Conservation (phyloP, 1,140 invertebrate genomes). For the Agrilus planipennis region DNA sequence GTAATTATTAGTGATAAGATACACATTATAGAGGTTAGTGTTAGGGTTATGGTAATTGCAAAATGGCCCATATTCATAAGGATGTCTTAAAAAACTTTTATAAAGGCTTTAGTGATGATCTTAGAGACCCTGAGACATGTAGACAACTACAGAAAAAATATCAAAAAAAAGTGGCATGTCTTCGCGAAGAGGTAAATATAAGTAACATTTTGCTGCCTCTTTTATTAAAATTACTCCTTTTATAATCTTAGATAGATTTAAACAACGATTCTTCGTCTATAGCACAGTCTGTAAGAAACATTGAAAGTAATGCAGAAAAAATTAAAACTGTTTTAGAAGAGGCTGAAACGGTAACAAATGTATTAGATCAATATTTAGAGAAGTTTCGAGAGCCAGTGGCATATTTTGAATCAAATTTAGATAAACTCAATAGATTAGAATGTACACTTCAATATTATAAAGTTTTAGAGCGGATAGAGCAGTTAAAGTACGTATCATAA, state of each 20-base stretch:
- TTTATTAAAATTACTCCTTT: background rate
- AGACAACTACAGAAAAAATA: slow-evolving; percentile 31
- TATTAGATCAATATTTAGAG: slow-evolving; percentile 38
- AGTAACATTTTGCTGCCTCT: background rate
- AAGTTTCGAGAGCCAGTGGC: slow-evolving; percentile 37
- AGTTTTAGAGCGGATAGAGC: slow-evolving; percentile 50
- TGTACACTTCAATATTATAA: slow-evolving; percentile 48
- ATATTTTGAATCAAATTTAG: slow-evolving; percentile 38
- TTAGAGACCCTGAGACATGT: slow-evolving; percentile 34
- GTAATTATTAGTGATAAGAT: too few species aligned
- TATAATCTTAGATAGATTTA: slow-evolving; percentile 42
- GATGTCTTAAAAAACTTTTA: slow-evolving; percentile 36
- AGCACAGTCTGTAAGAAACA: slow-evolving; percentile 38
- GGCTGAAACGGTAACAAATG: slow-evolving; percentile 35
- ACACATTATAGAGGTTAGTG: too few species aligned
- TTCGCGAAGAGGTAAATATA: slow-evolving; percentile 42
- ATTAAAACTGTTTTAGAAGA: slow-evolving; percentile 37
- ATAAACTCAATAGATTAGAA: slow-evolving; percentile 48
- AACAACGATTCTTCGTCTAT: slow-evolving; percentile 43
- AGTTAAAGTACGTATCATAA: slow-evolving; percentile 41
- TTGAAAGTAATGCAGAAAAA: slow-evolving; percentile 21
- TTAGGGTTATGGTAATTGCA: too few species aligned
- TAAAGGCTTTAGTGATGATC: slow-evolving; percentile 34
- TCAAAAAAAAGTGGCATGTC: slow-evolving; percentile 34
- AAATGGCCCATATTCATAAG: too few species aligned